Evolutionary conservation across 2,888 invertebrate species (phyloP), one percentile per base, ranked within the genome.

Genomic region (Branchipolynoe longqiensis): DNA sequence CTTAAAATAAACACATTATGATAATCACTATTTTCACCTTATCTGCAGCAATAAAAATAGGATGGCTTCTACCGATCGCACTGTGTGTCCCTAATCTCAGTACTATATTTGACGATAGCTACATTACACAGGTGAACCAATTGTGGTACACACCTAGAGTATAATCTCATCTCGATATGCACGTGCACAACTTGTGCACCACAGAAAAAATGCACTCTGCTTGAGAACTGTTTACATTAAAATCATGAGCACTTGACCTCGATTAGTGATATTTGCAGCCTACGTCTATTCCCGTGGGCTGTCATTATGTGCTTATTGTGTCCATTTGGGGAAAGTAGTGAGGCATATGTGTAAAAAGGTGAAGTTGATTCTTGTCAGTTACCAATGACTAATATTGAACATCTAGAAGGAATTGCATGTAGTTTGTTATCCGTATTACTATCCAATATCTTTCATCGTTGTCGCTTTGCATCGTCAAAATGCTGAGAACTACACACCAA

Each of bases 401-500:
- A 69, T 69, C 14, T 33, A 69, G 36, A 69, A 69, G 69, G 2
- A 69, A 22, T 69, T 69, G 38, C 38, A 12, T 69, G 14, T 0
- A 36, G 38, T 69, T 36, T 36, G 36, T 69, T 62, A 69, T 69
- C 12, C 36, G 33, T n/a, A 69, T 58, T 69, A 38, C 69, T 22
- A 69, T 69, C 69, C 69, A 22, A 8, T 69, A 25, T 38, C 69
- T 69, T 69, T 25, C 69, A 12, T 69, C 69, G 25, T 69, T 38
- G 36, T 69, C 33, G n/a, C n/a, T 33, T 69, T 78, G 78, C 78
- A 78, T 78, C n/a, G n/a, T n/a, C 41, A 78, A 36, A 78, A 48
- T 78, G 78, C 78, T 12, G 78, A 78, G 78, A 48, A 41, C 78
- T 78, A 78, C 78, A 78, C 48, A 78, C 78, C 78, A 78, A 78